Base-by-base conservation (phyloP, 2,113 vertebrate species). In the Callocephalon fimbriatum region DNA sequence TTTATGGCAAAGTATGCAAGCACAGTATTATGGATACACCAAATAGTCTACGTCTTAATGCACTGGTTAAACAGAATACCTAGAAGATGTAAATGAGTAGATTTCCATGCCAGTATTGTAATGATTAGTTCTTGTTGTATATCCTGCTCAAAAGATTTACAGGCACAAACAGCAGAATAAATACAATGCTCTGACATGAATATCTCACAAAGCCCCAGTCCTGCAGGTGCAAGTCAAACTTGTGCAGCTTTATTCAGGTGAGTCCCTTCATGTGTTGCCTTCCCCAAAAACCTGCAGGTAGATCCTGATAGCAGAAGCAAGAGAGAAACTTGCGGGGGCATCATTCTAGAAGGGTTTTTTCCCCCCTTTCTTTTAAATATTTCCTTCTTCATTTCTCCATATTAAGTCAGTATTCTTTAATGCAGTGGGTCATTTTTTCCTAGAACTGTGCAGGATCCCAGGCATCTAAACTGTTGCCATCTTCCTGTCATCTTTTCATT, bases 401-500 rank as follows among this genome's bases (percentile, higher is more conserved):
- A 20, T 51, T 75, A 91, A 68, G 15, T 59, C 85, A 19, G 3
- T 95, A 65, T 91, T 37, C 15, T 61, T 92, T 86, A n/a, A 58
- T 62, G 61, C 17, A 79, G 76, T 12, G 15, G 61, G 76, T 93
- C 50, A 77, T 63, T 91, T 88, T 94, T 66, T 11, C 72, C 62
- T 53, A 48, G 73, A 93, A 87, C 27, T 38, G 48, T 66, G 19
- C 35, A 79, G 88, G 80, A 92, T 81, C 94, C 93, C 56, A 81
- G 66, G 18, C 56, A 86, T 73, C 77, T 51, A 83, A 81, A 96
- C 40, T 65, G 3, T 75, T 71, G 37, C 83, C 88, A 75, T 86
- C 91, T 86, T 86, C 31, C 86, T 96, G 96, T 94, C 94, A 96
- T 95, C 66, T 91, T 85, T 81, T 47, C 91, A 78, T 93, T 95